Percentiles rank a stretch among this genome's conserved stretches.
These are phyloP conservation scores for Sebastiscus albofasciatus DNA, from an alignment of 2,797 vertebrate species.

Conservation along the genomic window DNA sequence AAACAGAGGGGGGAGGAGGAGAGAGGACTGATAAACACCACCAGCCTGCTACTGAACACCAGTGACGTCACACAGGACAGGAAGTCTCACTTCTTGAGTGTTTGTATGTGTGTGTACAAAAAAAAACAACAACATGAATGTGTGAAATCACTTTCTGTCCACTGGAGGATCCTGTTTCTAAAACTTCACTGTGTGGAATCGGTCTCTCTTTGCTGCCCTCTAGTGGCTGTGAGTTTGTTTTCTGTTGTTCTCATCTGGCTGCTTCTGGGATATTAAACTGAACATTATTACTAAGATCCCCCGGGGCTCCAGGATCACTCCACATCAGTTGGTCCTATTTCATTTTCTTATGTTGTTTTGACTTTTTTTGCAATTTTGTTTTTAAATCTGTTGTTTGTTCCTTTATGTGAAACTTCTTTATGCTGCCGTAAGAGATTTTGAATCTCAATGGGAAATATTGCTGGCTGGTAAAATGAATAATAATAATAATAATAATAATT, in stretches of 20 bases:
- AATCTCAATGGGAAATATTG: too few relatives aligned
- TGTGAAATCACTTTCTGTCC: background rate
- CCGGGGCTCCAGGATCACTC: background rate
- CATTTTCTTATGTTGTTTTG: background rate
- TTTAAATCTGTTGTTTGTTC: too few relatives aligned
- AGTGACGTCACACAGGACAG: slow-evolving; percentile 46
- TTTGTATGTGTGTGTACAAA: background rate
- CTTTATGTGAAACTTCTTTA: too few relatives aligned
- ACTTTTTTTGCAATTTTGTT: too few relatives aligned
- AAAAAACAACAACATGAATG: background rate
- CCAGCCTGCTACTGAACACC: slow-evolving; percentile 7
- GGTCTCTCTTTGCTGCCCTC: slow-evolving; percentile 59
- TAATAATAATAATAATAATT: too few relatives aligned
- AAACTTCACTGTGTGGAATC: background rate
- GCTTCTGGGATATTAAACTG: background rate
- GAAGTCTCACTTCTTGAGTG: slow-evolving; percentile 21
- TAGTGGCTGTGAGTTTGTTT: slow-evolving; percentile 18
- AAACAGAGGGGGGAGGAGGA: slow-evolving; percentile 52
- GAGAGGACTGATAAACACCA: slow-evolving; percentile 32
- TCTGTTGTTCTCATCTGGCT: background rate
- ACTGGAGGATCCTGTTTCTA: background rate
- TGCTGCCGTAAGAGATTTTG: too few relatives aligned
- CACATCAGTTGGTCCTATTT: background rate
- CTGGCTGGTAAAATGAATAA: too few relatives aligned
- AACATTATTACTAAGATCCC: background rate